Base-by-base conservation (phyloP, 1,140 invertebrate species). In the Pseudomyrmex concolor region DNA sequence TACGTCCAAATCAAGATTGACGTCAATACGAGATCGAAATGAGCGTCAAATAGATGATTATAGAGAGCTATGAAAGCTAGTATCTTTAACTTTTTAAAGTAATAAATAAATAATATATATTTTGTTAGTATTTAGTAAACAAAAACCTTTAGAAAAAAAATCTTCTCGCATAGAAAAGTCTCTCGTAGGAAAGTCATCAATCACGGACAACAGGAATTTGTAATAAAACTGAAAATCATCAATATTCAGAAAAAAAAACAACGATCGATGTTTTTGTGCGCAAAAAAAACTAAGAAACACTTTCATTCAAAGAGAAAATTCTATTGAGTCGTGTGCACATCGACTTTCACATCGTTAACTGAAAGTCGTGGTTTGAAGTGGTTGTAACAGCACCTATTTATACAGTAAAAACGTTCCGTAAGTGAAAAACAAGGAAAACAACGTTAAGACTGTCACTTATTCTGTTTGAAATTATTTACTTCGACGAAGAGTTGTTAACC, bases 401-500 rank as follows among this genome's bases (percentile, higher is more conserved):
- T 55, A 85, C 59, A 34, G 84, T 80, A 78, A 80, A 86, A 86
- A 89, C 86, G 89, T 83, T 34, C 78, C 80, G 60, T 62, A 73
- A 73, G 83, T 68, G 74, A 91, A 91, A 90, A 90, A 92, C 91
- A 93, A 91, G 82, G 90, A 92, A 92, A 91, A 84, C 89, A 50
- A n/a, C 22, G 2, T 48, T 64, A 34, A 25, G 64, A 64, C 51
- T 70, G 43, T 15, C 43, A 25, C 43, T 34, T 34, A 34, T 34
- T 34, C 5, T 7, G 34, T 34, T 34, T 34, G 5, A 12, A 50
- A 25, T 68, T 60, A 50, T 80, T 80, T 12, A 15, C 48, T 68
- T 1, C 15, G 10, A 70, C 51, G n/a, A 15, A 8, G 1, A 3
- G 22, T 67, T 77, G n/a, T 9, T 9, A 10, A 74, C 50, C 48